Evolutionary conservation across 2,888 invertebrate genomes (phyloP), one percentile per base, ranked within the genome.

Genomic region (Drosophila lacicola): DNA sequence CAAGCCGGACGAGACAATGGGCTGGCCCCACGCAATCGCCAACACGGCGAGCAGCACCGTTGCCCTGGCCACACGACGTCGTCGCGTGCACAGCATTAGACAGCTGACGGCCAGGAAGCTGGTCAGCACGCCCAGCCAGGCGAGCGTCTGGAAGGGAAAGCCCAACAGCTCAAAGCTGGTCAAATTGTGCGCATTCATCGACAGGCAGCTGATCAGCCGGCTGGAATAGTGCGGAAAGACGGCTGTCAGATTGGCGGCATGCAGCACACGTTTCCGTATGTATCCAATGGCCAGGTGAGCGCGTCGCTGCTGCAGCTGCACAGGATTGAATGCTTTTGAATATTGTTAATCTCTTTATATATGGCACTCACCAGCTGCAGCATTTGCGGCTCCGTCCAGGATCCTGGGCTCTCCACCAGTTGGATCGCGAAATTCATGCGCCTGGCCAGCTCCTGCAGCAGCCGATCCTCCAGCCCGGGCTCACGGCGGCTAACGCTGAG

Each of bases 201-300:
- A 62, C 41, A 90, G 47, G 17, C 75, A 79, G 21, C 78, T 69
- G 10, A 84, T 72, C 25, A 84, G 39, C 0, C 72, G 78, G 34
- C 80, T 74, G 13, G 82, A 81, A 46, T 80, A 82, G 54, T 88
- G 83, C 0, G 82, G 77, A 41, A 75, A 80, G 1, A 80, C 80
- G 2, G 89, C 63, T 1, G 83, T 85, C 5, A 81, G 62, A 3
- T 77, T 67, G 17, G 51, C 29, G 4, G 62, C 46, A 1, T 74
- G 66, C 19, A 55, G 45, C 5, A 74, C 74, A 2, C 79, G 74
- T 29, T 77, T 79, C 4, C 78, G 65, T 14, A 81, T 70, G 33
- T 82, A 86, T 0, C 90, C 89, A 36, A 89, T 66, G 14, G 77
- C 78, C 50, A 90, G 54, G 33, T 90, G 82, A 4, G 79, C 83